Conservation (phyloP, 2,888 invertebrate species). For the Electrophaes corylata region DNA sequence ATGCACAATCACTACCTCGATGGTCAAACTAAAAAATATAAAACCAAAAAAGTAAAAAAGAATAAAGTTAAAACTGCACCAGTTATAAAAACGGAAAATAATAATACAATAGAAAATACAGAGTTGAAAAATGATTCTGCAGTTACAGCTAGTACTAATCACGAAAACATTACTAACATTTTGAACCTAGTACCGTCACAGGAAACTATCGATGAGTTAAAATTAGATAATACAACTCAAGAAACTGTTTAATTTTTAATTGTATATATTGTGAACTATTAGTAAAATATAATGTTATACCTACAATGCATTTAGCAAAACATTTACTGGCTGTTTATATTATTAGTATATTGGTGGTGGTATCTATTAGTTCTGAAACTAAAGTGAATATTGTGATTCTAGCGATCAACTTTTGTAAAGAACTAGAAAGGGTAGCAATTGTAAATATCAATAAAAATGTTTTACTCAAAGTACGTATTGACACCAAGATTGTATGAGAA, state of each 20-base stretch:
- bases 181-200: neutral
- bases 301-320: conserved; percentile 50
- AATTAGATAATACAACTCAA: neutral
- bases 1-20: conserved; percentile 48
- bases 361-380: conserved; percentile 20
- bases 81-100: conserved; percentile 37
- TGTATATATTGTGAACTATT: neutral
- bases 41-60: conserved; percentile 36
- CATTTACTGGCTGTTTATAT: conserved; percentile 41
- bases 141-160: neutral
- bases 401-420: conserved; percentile 14
- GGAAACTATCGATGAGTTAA: neutral
- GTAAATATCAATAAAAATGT: conserved; percentile 73
- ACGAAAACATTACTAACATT: neutral
- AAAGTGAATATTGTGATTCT: conserved; percentile 6
- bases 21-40: conserved; percentile 34
- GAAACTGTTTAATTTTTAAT: conserved; percentile 2
- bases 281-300: neutral
- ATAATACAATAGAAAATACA: neutral
- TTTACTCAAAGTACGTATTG: neutral
- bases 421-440: conserved; percentile 46
- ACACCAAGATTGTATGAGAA: conserved; percentile 7
- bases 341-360: conserved; percentile 38
- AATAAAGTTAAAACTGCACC: conserved; percentile 24
- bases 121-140: neutral